Evolutionary conservation across 1,140 invertebrate species (phyloP).

Genomic region (Drosophila nigrodunni): DNA sequence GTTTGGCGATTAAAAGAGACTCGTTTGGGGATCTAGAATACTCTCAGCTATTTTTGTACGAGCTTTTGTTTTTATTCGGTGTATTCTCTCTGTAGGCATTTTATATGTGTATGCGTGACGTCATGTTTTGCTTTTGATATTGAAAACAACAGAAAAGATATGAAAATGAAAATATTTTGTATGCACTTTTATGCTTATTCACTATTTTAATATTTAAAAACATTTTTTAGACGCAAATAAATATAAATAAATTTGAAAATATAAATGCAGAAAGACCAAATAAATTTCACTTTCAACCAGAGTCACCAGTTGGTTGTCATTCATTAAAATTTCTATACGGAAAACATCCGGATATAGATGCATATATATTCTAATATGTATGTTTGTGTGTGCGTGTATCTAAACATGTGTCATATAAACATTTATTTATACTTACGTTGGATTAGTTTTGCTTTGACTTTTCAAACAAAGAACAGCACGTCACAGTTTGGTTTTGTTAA

Average conservation of each 20-base stretch:
- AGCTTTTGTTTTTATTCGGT: conserved; percentile 35
- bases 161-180: conserved; percentile 64
- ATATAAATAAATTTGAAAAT: conserved; percentile 33
- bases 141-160: not conserved
- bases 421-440: conserved; percentile 44
- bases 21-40: not conserved
- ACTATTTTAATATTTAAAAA: conserved; percentile 65
- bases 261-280: conserved; percentile 27
- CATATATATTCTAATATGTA: conserved; percentile 17
- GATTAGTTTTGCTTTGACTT: conserved; percentile 41
- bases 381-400: not conserved
- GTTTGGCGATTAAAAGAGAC: conserved; percentile 89
- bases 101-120: conserved; percentile 31
- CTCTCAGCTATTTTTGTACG: conserved; percentile 38
- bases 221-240: conserved; percentile 28
- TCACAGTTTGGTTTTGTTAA: conserved; percentile 50
- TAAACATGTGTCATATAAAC: conserved; percentile 15
- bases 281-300: conserved; percentile 53
- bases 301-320: conserved; percentile 45
- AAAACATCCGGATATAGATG: conserved; percentile 3
- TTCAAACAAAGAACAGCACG: conserved; percentile 52
- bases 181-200: conserved; percentile 70
- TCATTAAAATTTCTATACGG: conserved; percentile 37
- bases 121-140: conserved; percentile 33
- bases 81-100: conserved; percentile 30